Evolutionary conservation across 2,797 vertebrate species (phyloP).

Genomic region (Argentina silus): DNA sequence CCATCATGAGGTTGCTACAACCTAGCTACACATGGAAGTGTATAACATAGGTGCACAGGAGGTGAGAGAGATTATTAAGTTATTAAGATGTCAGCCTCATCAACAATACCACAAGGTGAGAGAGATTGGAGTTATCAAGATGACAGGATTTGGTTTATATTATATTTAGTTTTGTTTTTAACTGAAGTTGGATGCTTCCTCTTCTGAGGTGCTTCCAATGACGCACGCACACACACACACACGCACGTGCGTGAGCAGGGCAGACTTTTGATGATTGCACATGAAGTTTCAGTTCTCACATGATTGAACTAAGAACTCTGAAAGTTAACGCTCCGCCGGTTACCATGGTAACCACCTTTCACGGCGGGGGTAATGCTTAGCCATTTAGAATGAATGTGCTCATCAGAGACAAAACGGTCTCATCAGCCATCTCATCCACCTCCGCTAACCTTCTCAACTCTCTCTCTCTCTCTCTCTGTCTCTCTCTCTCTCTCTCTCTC

Average conservation of each 20-base stretch:
- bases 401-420: constrained; percentile 23
- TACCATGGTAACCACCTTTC: constrained; percentile 16
- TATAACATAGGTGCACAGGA: too few relatives aligned
- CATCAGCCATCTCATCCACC: constrained; percentile 37
- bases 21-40: too few relatives aligned
- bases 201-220: too few relatives aligned
- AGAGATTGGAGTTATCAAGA: too few relatives aligned
- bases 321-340: not conserved
- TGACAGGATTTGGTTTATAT: too few relatives aligned
- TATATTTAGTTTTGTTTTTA: too few relatives aligned
- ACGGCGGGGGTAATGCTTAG: constrained; percentile 22
- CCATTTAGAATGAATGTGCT: constrained; percentile 1
- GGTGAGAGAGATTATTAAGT: too few relatives aligned
- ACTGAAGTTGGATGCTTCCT: too few relatives aligned
- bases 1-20: too few relatives aligned
- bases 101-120: too few relatives aligned
- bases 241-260: not conserved
- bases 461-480: not conserved
- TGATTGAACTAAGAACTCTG: constrained; percentile 20
- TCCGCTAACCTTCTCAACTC: constrained; percentile 16
- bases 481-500: not conserved
- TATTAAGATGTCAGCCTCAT: too few relatives aligned
- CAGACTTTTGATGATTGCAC: not conserved
- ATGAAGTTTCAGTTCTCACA: not conserved
- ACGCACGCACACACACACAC: constrained; percentile 3